Percentiles rank a stretch among this genome's conserved stretches.
Conservation (phyloP, 2,888 invertebrate species). For the Polyommatus iphigenia region DNA sequence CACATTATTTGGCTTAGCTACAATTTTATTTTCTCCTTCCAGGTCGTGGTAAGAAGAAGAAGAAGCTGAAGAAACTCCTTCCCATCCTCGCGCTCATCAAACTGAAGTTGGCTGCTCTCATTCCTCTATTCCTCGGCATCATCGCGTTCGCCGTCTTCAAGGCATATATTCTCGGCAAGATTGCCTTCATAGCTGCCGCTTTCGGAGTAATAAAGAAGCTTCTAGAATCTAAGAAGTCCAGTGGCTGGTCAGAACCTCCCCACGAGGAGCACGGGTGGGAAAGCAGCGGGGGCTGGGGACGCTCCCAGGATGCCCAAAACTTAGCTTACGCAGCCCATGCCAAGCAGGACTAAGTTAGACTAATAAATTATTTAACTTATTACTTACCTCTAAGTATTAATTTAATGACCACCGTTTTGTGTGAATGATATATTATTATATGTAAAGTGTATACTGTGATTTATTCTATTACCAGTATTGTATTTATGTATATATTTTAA, state of each 20-base stretch:
- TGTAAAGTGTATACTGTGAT: conserved; percentile 34
- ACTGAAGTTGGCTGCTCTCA: conserved; percentile 86
- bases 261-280: conserved; percentile 80
- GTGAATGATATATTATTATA: conserved; percentile 44
- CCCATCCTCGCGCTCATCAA: conserved; percentile 88
- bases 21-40: conserved; percentile 42
- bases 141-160: conserved; percentile 91
- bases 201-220: conserved; percentile 85
- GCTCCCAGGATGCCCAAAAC: conserved; percentile 83
- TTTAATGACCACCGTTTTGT: conserved; percentile 55
- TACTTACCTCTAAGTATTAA: conserved; percentile 38
- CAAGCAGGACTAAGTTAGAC: conserved; percentile 60
- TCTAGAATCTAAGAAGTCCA: conserved; percentile 85
- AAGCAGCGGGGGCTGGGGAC: conserved; percentile 81
- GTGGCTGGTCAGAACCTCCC: conserved; percentile 85
- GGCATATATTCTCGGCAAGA: conserved; percentile 90
- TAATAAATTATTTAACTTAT: conserved; percentile 46
- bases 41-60: conserved; percentile 91
- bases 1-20: neutral
- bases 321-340: conserved; percentile 85
- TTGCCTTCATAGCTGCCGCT: conserved; percentile 88
- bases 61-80: conserved; percentile 87
- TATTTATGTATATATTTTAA: conserved; percentile 34
- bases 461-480: conserved; percentile 38
- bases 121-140: conserved; percentile 86